Evolutionary conservation across 2,113 vertebrate genomes (phyloP).

Genomic region (Spermophilus dauricus): DNA sequence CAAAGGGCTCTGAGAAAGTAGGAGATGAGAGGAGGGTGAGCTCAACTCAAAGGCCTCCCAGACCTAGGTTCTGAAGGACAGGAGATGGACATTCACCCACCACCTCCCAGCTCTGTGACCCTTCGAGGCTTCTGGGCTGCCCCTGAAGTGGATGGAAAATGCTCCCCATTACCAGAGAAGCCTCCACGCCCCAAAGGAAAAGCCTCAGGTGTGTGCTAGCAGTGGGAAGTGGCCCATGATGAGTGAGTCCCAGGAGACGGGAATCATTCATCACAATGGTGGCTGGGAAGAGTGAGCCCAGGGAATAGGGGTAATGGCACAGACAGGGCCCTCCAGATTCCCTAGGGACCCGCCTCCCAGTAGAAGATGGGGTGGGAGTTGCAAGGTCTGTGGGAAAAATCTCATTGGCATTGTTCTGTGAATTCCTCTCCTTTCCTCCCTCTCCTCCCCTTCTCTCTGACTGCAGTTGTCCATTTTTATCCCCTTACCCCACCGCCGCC

Average conservation of each 20-base stretch:
- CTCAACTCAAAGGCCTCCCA: background rate
- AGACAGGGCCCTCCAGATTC: background rate
- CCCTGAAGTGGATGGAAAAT: background rate
- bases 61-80: background rate
- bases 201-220: background rate
- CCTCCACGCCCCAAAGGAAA: background rate
- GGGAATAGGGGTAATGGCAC: background rate
- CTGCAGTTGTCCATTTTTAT: background rate
- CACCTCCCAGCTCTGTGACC: background rate
- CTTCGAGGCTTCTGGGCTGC: background rate
- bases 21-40: background rate
- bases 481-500: background rate
- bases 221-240: background rate
- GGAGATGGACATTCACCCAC: background rate
- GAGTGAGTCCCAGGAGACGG: too few species aligned
- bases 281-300: background rate
- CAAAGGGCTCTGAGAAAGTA: background rate
- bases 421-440: background rate
- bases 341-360: background rate
- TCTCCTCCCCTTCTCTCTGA: background rate
- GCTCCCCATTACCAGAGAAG: background rate
- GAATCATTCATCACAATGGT: background rate
- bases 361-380: accelerated
- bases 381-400: background rate
- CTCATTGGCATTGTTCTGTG: background rate